Evolutionary conservation across 2,888 invertebrate species (phyloP), one percentile per base, ranked within the genome.

Genomic region (Mesopsocus fuscifrons): DNA sequence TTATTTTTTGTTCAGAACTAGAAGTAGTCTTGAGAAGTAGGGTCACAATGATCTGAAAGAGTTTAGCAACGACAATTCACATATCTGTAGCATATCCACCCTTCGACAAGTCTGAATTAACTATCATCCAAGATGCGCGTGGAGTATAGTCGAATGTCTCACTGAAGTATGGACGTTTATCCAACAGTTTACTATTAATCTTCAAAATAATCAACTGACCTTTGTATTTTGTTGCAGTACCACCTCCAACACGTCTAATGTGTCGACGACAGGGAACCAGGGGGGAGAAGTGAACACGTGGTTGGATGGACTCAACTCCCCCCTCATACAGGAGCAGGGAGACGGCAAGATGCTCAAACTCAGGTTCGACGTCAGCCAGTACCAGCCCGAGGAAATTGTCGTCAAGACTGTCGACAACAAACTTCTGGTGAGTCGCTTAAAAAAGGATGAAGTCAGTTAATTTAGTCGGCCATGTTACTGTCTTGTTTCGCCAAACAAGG

Each of bases 331-430:
- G 64, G 88, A 91, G 54, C 88, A 89, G 57, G 89, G 88, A 44
- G 85, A 89, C 60, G 89, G 79, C 65, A 92, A 92, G 65, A 80
- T 83, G 59, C 71, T 97, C 53, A 89, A 94, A 60, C 73, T 97
- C 50, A 74, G 94, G 58, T 97, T 97, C 66, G 95, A 97, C 62
- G 92, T 97, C 53, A 87, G 89, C 58, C 91, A 95, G 65, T 97
- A 95, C 67, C 70, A 71, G 3, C 85, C 85, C 41, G 97, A 97
- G 64, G 95, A 97, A 70, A 92, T 95, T 59, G 88, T 91, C 58
- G 94, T 97, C 51, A 95, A 94, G 69, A 97, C 95, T 50, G 88
- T 94, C 53, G 95, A 95, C 68, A 94, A 94, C 68, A 88, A 91
- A 72, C 72, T 97, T 59, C 69, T 89, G 75, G 88, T 88, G 61